A percentile compares a stretch with the other conserved stretches of the same genome.
These are phyloP conservation scores for Enteromius unitaeniatus DNA, from an alignment of 2,797 vertebrate genomes.

Conservation along the genomic window DNA sequence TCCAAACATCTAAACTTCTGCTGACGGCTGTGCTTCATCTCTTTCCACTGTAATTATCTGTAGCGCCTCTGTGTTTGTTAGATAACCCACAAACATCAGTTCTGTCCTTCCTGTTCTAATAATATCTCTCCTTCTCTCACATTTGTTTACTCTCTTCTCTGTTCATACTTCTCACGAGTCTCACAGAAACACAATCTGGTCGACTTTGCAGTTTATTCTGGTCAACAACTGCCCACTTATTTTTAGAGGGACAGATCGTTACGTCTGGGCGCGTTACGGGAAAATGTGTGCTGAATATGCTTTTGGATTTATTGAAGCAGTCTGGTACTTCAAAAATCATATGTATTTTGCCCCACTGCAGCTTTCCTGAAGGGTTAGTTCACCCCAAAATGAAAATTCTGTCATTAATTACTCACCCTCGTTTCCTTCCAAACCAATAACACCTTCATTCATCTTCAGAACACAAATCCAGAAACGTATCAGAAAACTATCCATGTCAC, in stretches of 20 bases:
- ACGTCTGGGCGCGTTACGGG: neutral
- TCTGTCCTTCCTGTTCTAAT: conserved; percentile 13
- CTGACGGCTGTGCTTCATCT: conserved; percentile 41
- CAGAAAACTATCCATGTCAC: no score
- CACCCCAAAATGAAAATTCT: no score
- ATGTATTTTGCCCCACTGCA: neutral
- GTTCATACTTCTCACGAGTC: neutral
- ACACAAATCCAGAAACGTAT: no score
- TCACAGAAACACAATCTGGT: conserved; percentile 6
- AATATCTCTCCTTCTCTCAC: conserved; percentile 32
- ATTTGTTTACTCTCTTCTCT: neutral
- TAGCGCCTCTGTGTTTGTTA: conserved; percentile 1
- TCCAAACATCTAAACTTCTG: conserved; percentile 47
- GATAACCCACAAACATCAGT: conserved; percentile 12
- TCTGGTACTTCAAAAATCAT: neutral
- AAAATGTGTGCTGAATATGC: neutral
- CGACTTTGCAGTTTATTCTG: conserved; percentile 9
- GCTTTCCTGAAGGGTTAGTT: neutral
- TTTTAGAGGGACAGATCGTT: neutral
- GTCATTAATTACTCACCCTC: no score
- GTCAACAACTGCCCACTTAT: conserved; percentile 1
- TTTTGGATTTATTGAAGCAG: neutral
- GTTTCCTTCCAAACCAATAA: no score
- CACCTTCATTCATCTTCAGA: no score
- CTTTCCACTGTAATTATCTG: conserved; percentile 54